A percentile compares a stretch with the other conserved stretches of the same genome.
Conservation (phyloP, 2,888 invertebrate species). For the Chymomyza amoena region DNA sequence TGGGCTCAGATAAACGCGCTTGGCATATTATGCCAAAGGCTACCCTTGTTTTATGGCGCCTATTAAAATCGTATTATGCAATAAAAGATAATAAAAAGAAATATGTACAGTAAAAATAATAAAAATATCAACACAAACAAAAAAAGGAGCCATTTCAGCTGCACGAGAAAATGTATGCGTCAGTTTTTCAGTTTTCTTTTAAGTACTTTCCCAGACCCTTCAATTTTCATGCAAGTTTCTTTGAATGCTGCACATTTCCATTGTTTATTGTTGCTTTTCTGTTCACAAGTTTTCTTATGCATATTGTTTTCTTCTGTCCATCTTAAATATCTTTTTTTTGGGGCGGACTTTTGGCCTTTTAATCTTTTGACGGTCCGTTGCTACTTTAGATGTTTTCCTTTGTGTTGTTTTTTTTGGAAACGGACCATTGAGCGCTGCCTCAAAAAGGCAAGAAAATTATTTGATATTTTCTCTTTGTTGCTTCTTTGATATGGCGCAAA, state of each 20-base stretch:
- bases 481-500: not conserved
- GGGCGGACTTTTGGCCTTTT: slow-evolving; percentile 35
- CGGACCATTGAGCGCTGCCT: slow-evolving; percentile 37
- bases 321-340: not conserved
- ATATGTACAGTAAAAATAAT: slow-evolving; percentile 41
- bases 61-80: slow-evolving; percentile 55
- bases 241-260: not conserved
- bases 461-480: not conserved
- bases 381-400: slow-evolving; percentile 20
- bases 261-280: not conserved
- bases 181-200: slow-evolving; percentile 32
- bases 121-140: slow-evolving; percentile 37
- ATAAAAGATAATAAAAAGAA: slow-evolving; percentile 31
- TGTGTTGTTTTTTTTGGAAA: not conserved
- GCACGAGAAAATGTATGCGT: slow-evolving; percentile 46
- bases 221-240: slow-evolving; percentile 12
- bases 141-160: slow-evolving; percentile 55
- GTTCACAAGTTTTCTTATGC: slow-evolving; percentile 11
- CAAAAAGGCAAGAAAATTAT: not conserved
- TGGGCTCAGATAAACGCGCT: slow-evolving; percentile 33
- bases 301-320: not conserved
- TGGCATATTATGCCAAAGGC: not conserved
- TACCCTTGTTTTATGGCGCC: slow-evolving; percentile 36
- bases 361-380: slow-evolving; percentile 37
- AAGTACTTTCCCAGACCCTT: slow-evolving; percentile 13